Base-by-base conservation (phyloP, 2,888 invertebrate species). In the Schizotus pectinicornis region DNA sequence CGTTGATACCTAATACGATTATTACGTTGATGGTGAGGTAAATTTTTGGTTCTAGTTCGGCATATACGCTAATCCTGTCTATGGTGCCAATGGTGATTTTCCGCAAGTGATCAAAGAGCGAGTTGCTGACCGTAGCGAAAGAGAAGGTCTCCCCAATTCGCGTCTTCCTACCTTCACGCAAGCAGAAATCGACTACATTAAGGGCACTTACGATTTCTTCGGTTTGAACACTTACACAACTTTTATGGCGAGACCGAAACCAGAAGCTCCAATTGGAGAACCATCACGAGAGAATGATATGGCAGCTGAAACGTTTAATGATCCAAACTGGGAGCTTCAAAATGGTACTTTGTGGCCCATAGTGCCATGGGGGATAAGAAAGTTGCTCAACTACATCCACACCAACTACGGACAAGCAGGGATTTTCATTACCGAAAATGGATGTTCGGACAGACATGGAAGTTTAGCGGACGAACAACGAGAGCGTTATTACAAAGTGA, bases 381-480 rank as follows among this genome's bases (percentile, higher is more conserved):
- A 39, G 8, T n/a, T 13, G 3, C 13, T 39, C 2, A 39, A 39
- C 8, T 39, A 12, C 9, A 12, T 39, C 3, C n/a, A 39, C n/a
- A 12, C n/a, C 8, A 39, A 8, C 3, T 39, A 39, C 8, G 12
- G 12, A n/a, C 3, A 39, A 9, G 2, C 39, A 12, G 39, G 7
- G 12, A 39, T 39, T 39, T 12, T 39, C 2, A 39, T 39, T 39
- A 39, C 39, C 2, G 39, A 39, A 39, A 9, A 8, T 3, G 39
- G 39, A 12, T 13, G 12, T 39, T 39, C 39, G 39, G 39, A 39
- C 13, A 39, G 12, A 7, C n/a, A n/a, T 39, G 39, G 39, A 9
- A 39, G 9, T 39, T 39, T 39, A 12, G 39, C 3, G 8, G 39
- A 39, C 7, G 2, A 3, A n/a, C 7, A 9, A 39, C 3, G 39